phyloP scores from a whole-genome alignment of 2,888 invertebrate species.

The Pseudanteris insignis region DNA sequence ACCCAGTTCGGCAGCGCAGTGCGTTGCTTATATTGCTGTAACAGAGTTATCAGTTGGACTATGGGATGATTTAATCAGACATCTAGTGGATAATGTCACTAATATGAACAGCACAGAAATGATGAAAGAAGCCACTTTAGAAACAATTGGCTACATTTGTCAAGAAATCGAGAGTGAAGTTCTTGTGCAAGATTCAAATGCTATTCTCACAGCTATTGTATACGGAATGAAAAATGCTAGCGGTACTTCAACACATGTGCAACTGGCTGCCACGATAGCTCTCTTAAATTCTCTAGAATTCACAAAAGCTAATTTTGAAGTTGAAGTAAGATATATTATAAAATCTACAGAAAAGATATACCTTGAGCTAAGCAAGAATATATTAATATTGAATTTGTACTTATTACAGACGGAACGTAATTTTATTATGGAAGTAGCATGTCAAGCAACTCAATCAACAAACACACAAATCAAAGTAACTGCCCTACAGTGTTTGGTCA shows the following conservation, averaged over 20 bases:
- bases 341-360: too few relatives aligned
- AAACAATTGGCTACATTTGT: constrained; percentile 98
- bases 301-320: constrained; percentile 97
- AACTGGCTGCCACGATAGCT: constrained; percentile 95
- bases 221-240: constrained; percentile 93
- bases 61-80: constrained; percentile 90
- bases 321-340: constrained; percentile 83
- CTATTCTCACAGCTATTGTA: constrained; percentile 97
- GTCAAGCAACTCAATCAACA: constrained; percentile 95
- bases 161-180: constrained; percentile 97
- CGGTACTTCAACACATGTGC: constrained; percentile 92
- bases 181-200: constrained; percentile 85
- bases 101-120: constrained; percentile 87
- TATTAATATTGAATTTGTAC: not conserved
- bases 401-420: constrained; percentile 83
- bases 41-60: constrained; percentile 91
- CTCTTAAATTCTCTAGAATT: constrained; percentile 97
- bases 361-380: not conserved
- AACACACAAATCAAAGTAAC: constrained; percentile 95
- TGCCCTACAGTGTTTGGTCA: constrained; percentile 96
- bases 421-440: constrained; percentile 99
- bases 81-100: constrained; percentile 91
- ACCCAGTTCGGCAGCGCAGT: constrained; percentile 98
- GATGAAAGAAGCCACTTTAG: constrained; percentile 95
- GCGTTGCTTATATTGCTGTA: constrained; percentile 98